Evolutionary conservation across 2,113 vertebrate genomes (phyloP).

Genomic region (Pogona vitticeps): DNA sequence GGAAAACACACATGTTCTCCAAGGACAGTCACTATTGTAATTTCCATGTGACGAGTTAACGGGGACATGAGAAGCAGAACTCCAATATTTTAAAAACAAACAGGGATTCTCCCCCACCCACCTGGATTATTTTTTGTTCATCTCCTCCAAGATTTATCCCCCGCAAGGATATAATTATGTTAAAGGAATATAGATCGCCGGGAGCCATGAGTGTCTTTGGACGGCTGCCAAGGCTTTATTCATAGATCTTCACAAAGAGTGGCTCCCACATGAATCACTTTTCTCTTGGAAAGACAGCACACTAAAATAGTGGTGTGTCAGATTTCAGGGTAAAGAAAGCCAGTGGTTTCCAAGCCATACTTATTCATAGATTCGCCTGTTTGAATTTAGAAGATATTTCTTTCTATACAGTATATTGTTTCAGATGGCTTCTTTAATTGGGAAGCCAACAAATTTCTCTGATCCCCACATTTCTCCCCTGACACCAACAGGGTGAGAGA

Average conservation of each 20-base stretch:
- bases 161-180: slow-evolving; percentile 71
- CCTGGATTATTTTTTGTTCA: neutral
- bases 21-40: slow-evolving; percentile 55
- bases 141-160: slow-evolving; percentile 63
- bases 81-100: slow-evolving; percentile 27
- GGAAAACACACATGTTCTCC: neutral
- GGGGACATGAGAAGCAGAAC: slow-evolving; percentile 28
- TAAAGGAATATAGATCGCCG: slow-evolving; percentile 68
- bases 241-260: slow-evolving; percentile 49
- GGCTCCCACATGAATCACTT: slow-evolving; percentile 42
- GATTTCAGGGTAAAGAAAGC: slow-evolving; percentile 36
- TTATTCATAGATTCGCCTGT: slow-evolving; percentile 47
- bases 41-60: slow-evolving; percentile 52
- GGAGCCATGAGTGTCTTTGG: slow-evolving; percentile 60
- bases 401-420: slow-evolving; percentile 40
- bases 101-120: neutral
- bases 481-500: neutral
- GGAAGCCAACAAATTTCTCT: slow-evolving; percentile 18
- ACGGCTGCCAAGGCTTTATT: slow-evolving; percentile 49
- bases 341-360: slow-evolving; percentile 35
- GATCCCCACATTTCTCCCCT: too few species aligned
- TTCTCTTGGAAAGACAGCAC: slow-evolving; percentile 33
- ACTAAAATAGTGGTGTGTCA: slow-evolving; percentile 39
- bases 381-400: slow-evolving; percentile 22
- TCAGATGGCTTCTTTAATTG: slow-evolving; percentile 28